Evolutionary conservation across 2,113 vertebrate species (phyloP), one percentile per base, ranked within the genome.

Genomic region (Sphaerodactylus townsendi): DNA sequence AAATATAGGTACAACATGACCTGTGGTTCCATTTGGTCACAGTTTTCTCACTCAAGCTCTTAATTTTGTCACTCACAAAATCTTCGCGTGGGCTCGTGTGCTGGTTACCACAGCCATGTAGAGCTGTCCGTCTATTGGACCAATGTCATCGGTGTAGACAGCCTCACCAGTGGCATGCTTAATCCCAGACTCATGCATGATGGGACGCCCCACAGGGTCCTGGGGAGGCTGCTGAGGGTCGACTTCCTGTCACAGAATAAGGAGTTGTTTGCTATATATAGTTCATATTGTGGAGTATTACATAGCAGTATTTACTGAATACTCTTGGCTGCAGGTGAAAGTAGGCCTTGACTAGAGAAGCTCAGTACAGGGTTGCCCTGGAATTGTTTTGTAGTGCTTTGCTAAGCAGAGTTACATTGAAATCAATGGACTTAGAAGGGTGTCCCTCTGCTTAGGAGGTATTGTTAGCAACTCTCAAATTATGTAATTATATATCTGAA

Each of bases 131-230:
- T 96, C 94, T 3, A 89, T 92, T 2, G 23, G 82, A 30, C 93
- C 94, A 19, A 98, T 92, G 91, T 98, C 98, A 50, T 97, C 96
- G 4, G 95, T 96, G 93, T 97, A 98, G 15, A 96, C 80, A 0
- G 97, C 97, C 88, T 98, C 97, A 0, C 97, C 98, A 0, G 97
- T 98, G 68, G 96, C 93, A 8, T 98, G 97, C 84, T 96, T 97
- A 85, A 97, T 86, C 35, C 95, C 97, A 1, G 97, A 96, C 41
- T 95, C 91, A 79, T 98, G 97, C 95, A 95, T 93, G 72, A 97
- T 53, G 19, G 97, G 96, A 71, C 91, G 91, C 3, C 98, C 97
- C 70, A 98, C 96, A 1, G 96, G 95, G 86, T 98, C 97, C 71
- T 94, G 90, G 33, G 82, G 71, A 33, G 90, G 89, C 85, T 98